These are phyloP conservation scores for Nesometra sesokonis DNA, from an alignment of 35 echinoderm and acorn worm species.

Conservation along the genomic window DNA sequence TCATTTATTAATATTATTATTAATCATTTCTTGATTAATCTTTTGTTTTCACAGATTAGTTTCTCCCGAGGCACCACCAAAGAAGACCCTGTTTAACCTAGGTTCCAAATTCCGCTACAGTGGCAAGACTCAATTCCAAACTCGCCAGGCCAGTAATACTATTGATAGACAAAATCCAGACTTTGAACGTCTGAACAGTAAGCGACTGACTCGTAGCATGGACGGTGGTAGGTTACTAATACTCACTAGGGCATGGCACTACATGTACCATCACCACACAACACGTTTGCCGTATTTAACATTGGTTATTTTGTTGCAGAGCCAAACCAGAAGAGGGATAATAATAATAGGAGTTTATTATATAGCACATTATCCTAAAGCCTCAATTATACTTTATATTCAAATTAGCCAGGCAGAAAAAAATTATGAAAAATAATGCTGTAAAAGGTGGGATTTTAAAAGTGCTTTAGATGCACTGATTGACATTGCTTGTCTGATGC, in stretches of 20 bases:
- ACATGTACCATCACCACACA: too few species aligned
- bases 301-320: too few species aligned
- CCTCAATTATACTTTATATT: too few species aligned
- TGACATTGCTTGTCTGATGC: too few species aligned
- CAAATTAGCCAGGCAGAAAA: too few species aligned
- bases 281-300: too few species aligned
- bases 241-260: background rate
- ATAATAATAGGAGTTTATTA: too few species aligned
- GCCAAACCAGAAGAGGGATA: too few species aligned
- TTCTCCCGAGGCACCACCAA: slow-evolving; percentile 76
- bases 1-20: background rate
- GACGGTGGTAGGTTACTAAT: slow-evolving; percentile 49
- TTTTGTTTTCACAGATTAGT: slow-evolving; percentile 60
- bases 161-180: slow-evolving; percentile 86
- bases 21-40: background rate
- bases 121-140: slow-evolving; percentile 92
- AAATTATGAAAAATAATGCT: too few species aligned
- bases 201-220: slow-evolving; percentile 54
- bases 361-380: too few species aligned
- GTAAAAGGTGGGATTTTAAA: too few species aligned
- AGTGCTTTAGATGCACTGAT: too few species aligned
- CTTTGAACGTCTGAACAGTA: slow-evolving; percentile 41
- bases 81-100: slow-evolving; percentile 67
- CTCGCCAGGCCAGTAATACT: slow-evolving; percentile 70
- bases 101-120: slow-evolving; percentile 99